Conservation (phyloP, 37 sponge, comb jelly and placozoan genomes). For the Aphrocallistes beatrix region DNA sequence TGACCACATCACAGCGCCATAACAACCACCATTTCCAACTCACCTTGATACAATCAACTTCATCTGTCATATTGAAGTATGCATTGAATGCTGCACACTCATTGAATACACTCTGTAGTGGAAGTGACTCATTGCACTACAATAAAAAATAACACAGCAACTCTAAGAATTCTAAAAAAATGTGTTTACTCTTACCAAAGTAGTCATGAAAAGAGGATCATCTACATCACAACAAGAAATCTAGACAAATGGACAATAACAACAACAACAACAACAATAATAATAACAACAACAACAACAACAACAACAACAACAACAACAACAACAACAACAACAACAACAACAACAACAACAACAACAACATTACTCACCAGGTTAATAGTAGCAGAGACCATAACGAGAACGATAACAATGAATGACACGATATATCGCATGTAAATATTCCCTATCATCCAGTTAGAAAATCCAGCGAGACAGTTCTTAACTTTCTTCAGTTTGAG, state of each 20-base stretch:
- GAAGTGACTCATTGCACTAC: neutral
- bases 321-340: neutral
- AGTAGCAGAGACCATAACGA: constrained; percentile 37
- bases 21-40: neutral
- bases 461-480: constrained; percentile 26
- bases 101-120: neutral
- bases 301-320: neutral
- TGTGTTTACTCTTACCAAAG: neutral
- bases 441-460: constrained; percentile 38
- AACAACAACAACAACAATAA: neutral
- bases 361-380: constrained; percentile 50
- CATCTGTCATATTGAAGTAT: neutral
- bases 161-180: neutral
- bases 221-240: neutral
- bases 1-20: neutral
- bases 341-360: no score
- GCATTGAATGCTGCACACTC: neutral
- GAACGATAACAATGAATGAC: constrained; percentile 30
- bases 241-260: neutral
- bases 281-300: neutral
- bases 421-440: constrained; percentile 32
- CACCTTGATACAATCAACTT: neutral
- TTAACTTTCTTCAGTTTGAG: neutral
- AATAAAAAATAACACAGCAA: neutral
- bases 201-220: neutral